Evolutionary conservation across 1,140 invertebrate genomes (phyloP).

Genomic region (Sinella curviseta): DNA sequence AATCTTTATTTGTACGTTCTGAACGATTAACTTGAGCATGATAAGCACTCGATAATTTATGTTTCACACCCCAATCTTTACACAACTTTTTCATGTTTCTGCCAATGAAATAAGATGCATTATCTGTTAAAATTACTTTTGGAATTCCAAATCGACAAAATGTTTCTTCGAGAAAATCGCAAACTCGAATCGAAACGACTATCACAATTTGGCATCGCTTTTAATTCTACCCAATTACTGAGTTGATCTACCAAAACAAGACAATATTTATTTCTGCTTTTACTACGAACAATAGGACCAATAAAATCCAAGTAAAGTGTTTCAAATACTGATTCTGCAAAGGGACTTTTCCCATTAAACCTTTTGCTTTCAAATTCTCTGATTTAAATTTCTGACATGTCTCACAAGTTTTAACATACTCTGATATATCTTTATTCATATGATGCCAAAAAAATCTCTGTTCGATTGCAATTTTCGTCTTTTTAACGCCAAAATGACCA

Average conservation of each 20-base stretch:
- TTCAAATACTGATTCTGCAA: background rate
- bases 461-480: background rate
- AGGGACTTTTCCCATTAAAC: conserved; percentile 17
- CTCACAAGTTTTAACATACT: too few relatives aligned
- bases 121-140: conserved; percentile 51
- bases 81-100: conserved; percentile 29
- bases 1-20: conserved; percentile 55
- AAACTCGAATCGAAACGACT: conserved; percentile 51
- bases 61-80: conserved; percentile 31
- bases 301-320: conserved; percentile 42
- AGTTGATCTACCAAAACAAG: conserved; percentile 52
- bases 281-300: conserved; percentile 37
- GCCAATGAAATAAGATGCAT: conserved; percentile 37
- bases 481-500: too few relatives aligned
- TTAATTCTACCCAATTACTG: conserved; percentile 50
- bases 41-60: conserved; percentile 51
- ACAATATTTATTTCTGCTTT: conserved; percentile 45
- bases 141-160: conserved; percentile 51
- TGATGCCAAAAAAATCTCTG: too few relatives aligned
- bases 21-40: conserved; percentile 55
- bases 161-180: conserved; percentile 47
- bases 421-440: too few relatives aligned
- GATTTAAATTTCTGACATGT: conserved; percentile 31
- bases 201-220: conserved; percentile 49
- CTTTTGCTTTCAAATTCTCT: background rate